phyloP scores from a whole-genome alignment of 2,888 invertebrate species.

The Heliconius sara region DNA sequence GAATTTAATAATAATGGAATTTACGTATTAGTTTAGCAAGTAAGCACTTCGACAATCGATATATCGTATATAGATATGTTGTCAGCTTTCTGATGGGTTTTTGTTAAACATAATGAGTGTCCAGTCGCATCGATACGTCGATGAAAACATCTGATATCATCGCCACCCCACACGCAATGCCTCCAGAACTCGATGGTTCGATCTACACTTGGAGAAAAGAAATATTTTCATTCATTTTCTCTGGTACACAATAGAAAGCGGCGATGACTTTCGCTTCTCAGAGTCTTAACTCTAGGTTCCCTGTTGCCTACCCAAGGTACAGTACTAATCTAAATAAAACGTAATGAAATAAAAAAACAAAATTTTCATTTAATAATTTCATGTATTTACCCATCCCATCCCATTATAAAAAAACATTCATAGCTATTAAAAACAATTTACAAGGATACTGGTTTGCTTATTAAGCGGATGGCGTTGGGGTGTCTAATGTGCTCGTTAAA shows the following conservation, averaged over 20 bases:
- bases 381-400: not conserved
- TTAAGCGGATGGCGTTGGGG: conserved; percentile 17
- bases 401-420: conserved; percentile 1
- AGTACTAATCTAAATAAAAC: too few species aligned
- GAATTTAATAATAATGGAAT: conserved; percentile 43
- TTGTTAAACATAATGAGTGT: not conserved
- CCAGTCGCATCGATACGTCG: too few species aligned
- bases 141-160: too few species aligned
- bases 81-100: not conserved
- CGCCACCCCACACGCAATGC: too few species aligned
- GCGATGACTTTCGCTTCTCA: too few species aligned
- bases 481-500: conserved; percentile 18
- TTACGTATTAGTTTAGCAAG: conserved; percentile 31
- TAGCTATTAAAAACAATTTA: conserved; percentile 23
- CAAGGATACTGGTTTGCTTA: conserved; percentile 31
- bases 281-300: too few species aligned
- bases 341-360: not conserved
- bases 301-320: too few species aligned
- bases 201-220: too few species aligned
- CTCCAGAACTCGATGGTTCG: too few species aligned
- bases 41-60: not conserved
- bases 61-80: not conserved
- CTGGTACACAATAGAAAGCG: too few species aligned
- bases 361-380: not conserved
- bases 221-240: too few species aligned